Evolutionary conservation across 2,113 vertebrate species (phyloP), one percentile per base, ranked within the genome.

Genomic region (Toxotes jaculatrix): DNA sequence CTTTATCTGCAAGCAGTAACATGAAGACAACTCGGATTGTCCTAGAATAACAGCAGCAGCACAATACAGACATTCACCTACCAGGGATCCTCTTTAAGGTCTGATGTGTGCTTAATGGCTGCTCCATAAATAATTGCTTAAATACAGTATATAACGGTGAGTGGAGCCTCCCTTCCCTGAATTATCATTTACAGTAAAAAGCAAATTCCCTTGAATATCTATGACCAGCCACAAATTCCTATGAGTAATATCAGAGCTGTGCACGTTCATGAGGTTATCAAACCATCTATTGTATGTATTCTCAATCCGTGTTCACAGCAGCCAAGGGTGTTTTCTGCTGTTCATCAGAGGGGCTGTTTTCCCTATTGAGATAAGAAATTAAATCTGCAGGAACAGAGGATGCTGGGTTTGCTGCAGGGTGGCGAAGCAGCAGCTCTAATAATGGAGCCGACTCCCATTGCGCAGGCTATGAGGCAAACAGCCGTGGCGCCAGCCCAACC

Each of bases 361-460:
- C 87, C 87, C 87, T 86, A 87, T 87, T 89, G 93, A 91, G 92
- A 93, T 92, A 90, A 93, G 93, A 88, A 93, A 93, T 93, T 79
- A 92, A 94, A 93, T 91, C 89, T 92, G 91, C 90, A 87, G 89
- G 83, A 92, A 87, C 80, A 83, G 90, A 84, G 87, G 90, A 91
- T 84, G 89, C 90, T 81, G 91, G 89, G 82, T 83, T 87, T 91
- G 89, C 92, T 93, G 93, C 92, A 91, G 93, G 93, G 92, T 87
- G 92, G 90, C 73, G 75, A 84, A 70, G 89, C 88, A 85, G 91
- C 62, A 73, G 88, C 87, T 90, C 91, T 91, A 92, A 91, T 94
- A 94, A 94, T 93, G 90, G 93, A 91, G 90, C 89, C 56, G 79
- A 86, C 88, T 93, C 92, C 93, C 93, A 90, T 87, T 88, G 90